Evolutionary conservation across 2,888 invertebrate species (phyloP), one percentile per base, ranked within the genome.

Genomic region (Sinotaia quadrata): DNA sequence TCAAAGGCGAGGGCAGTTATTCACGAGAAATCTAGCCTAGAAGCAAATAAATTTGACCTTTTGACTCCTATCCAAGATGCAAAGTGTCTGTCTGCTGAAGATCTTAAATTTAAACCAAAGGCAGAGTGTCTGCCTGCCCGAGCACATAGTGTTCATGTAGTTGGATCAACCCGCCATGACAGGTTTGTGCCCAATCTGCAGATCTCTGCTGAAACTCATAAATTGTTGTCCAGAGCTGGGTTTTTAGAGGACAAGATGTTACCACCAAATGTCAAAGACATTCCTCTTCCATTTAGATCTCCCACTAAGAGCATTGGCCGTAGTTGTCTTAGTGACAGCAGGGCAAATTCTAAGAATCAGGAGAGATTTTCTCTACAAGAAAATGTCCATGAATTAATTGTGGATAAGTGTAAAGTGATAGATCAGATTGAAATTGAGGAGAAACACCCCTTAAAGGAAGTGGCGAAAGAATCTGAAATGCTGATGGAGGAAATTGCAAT

Each of bases 181-280:
- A 75, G 74, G 47, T 68, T 69, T 15, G 78, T 80, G 62, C 84
- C 84, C 15, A 81, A 84, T 56, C 67, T 85, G 24, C 80, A 81
- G 62, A 81, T 85, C 31, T 81, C 80, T 2, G 73, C 77, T 36
- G 83, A 84, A 44, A 84, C 84, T 8, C 82, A 83, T 54, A 82
- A 81, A 33, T 65, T 85, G 21, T 67, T 85, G 49, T 77, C 83
- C 7, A 75, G 84, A 61, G 85, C 83, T 52, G 84, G 85, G 4
- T 83, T 80, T 68, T 71, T 83, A 47, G 71, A 75, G 24, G 70
- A 80, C 18, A 47, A 65, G 36, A 61, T 56, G 7, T 41, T n/a
- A 0, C 61, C 61, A 12, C 52, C 34, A 21, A 57, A 41, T 24
- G 61, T 60, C 21, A 69, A 65, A 27, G 73, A 75, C 56, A 61